A percentile compares a stretch with the other conserved stretches of the same genome.
These are phyloP conservation scores for Melinaea menophilus DNA, from an alignment of 2,888 invertebrate species.

Conservation along the genomic window DNA sequence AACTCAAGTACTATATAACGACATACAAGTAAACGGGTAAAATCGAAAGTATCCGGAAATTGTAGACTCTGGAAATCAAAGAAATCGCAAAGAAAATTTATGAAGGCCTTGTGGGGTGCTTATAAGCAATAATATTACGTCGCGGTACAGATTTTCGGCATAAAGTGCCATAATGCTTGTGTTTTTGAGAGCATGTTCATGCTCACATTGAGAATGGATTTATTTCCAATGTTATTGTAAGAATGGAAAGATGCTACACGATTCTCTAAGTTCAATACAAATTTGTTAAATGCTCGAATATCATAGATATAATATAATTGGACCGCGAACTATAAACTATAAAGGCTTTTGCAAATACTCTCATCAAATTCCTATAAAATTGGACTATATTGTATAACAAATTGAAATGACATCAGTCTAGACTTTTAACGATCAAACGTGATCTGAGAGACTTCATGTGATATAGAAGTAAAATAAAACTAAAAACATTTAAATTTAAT, in stretches of 20 bases:
- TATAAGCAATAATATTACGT: constrained; percentile 37
- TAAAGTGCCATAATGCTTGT: constrained; percentile 3
- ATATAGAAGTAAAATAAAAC: constrained; percentile 13
- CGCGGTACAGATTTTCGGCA: constrained; percentile 14
- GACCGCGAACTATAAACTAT: not conserved
- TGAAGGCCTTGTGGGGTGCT: constrained; percentile 26
- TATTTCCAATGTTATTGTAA: not conserved
- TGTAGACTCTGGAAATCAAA: constrained; percentile 9
- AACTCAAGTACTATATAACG: not conserved
- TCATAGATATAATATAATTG: no score
- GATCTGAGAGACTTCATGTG: constrained; percentile 22
- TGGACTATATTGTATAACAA: constrained; percentile 20
- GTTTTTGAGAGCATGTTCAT: constrained; percentile 4
- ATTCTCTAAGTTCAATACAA: no score
- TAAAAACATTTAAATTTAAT: constrained; percentile 7
- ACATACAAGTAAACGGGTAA: constrained; percentile 9
- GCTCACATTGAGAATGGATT: constrained; percentile 6
- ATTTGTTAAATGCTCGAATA: no score
- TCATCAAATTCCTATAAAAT: constrained; percentile 9
- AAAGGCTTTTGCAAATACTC: not conserved
- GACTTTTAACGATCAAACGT: constrained; percentile 31
- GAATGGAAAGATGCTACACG: not conserved
- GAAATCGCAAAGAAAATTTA: constrained; percentile 15
- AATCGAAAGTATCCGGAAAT: constrained; percentile 26
- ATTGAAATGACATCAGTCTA: constrained; percentile 33